Base-by-base conservation (phyloP, 2,888 invertebrate species). In the Sicus ferrugineus region DNA sequence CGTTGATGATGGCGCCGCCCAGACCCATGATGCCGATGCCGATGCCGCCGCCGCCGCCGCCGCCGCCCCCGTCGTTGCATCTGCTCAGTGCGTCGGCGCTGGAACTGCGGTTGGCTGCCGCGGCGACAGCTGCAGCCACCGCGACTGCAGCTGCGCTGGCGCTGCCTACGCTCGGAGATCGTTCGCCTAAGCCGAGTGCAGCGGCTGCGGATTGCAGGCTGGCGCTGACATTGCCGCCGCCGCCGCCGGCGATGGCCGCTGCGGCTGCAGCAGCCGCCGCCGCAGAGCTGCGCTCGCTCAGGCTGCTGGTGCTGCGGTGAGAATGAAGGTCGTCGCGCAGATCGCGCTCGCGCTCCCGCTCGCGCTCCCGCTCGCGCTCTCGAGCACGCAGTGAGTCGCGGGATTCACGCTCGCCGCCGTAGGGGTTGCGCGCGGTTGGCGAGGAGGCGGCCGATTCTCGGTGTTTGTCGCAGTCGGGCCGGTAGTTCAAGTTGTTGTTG, bases 401-500 rank as follows among this genome's bases (percentile, higher is more conserved):
- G 48, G 81, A 77, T 16, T 84, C 85, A 64, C 83, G 80, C 70
- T 84, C 81, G 73, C 52, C n/a, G 72, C 52, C 76, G 21, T 72
- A 74, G 19, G 75, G 58, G 62, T 68, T 72, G 59, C 76, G 75
- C 16, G 80, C 81, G 64, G 83, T 81, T 72, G 85, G 85, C 70
- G 85, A 84, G 67, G 83, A 80, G 71, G 82, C 80, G 67, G 82
- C 82, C 71, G 85, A 82, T 72, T 84, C 83, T 77, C 83, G 84
- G 76, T 86, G 85, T 75, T 83, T 83, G 73, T 85, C 86, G 76
- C 80, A 81, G 74, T 84, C 85, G 74, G 84, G 77, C 72, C 85
- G 84, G 77, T 85, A 86, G 73, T 85, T 85, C 77, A 86, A 80
- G 78, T 85, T 91, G 88, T 92, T 92, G 86, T 92, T 94, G 88